Base-by-base conservation (phyloP, 2,113 vertebrate species). In the Phylloscopus whistleri region DNA sequence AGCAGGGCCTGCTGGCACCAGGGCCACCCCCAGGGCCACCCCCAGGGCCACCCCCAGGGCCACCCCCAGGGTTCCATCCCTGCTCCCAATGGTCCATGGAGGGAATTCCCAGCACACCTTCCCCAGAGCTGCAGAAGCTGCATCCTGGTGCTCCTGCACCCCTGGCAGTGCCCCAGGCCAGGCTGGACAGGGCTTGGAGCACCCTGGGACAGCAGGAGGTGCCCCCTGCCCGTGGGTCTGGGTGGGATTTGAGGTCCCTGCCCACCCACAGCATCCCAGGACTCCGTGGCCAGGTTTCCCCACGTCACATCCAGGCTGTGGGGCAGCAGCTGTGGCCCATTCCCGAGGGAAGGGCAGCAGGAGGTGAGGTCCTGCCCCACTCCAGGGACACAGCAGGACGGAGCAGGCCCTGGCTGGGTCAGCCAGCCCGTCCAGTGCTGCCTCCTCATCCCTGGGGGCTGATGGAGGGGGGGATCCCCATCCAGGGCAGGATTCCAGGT, bases 281-380 rank as follows among this genome's bases (percentile, higher is more conserved):
- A 59, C 17, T 59, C 53, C 33, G 3, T 0, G 33, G 1, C 0
- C 0, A 5, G 6, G 5, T 0, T 4, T 2, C n/a, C 10, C 49
- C 9, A 1, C n/a, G 1, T 4, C 0, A 1, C 11, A 9, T 3
- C 31, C 35, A 1, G 0, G 10, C 23, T 23, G 10, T 18, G 5
- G 27, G 10, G 67, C 52, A 72, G 0, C 10, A 16, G 16, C 15
- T 33, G 10, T 55, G 8, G 5, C 43, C 37, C 53, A 2, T 13
- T 13, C 62, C 58, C 0, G 0, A 3, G 1, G 1, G 4, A 35
- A 16, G 41, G 22, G 46, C 4, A 26, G 77, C 69, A n/a, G 26
- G 5, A 76, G 33, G 28, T 2, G 13, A 48, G 2, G 3, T 2
- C 77, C 39, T 53, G 53, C 9, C 73, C 52, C 43, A 4, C 3